A percentile compares a stretch with the other conserved stretches of the same genome.
Conservation (phyloP, 2,888 invertebrate species). For the Sepioteuthis lessoniana region DNA sequence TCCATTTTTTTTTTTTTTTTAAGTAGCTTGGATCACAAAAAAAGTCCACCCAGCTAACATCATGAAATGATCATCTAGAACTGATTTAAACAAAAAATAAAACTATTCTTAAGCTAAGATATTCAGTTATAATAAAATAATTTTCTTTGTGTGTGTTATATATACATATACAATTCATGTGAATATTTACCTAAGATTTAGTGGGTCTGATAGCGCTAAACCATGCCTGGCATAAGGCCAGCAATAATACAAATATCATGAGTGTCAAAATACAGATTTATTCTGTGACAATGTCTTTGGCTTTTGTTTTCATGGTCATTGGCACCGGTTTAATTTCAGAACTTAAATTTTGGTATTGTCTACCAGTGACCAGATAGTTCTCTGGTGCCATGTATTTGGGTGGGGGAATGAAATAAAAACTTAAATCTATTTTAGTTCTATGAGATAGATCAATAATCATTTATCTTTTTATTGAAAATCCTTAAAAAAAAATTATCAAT, state of each 20-base stretch:
- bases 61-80: neutral
- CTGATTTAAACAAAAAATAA: neutral
- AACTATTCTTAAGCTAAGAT: too few relatives aligned
- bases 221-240: neutral
- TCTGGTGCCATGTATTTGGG: neutral
- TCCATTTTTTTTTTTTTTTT: neutral
- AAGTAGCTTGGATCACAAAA: too few relatives aligned
- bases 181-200: neutral
- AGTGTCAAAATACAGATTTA: neutral
- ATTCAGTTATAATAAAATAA: too few relatives aligned
- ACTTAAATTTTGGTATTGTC: neutral
- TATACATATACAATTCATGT: too few relatives aligned
- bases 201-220: neutral
- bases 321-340: conserved; percentile 7
- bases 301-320: neutral
- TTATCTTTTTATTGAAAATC: too few relatives aligned
- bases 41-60: neutral
- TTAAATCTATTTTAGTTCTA: too few relatives aligned
- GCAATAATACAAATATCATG: neutral
- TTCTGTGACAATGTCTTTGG: conserved; percentile 33
- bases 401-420: too few relatives aligned
- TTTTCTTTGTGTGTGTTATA: too few relatives aligned
- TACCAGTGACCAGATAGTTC: neutral
- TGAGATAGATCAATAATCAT: too few relatives aligned
- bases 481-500: too few relatives aligned